phyloP scores from a whole-genome alignment of 2,888 invertebrate species.

The Philhelius pedissequus region DNA sequence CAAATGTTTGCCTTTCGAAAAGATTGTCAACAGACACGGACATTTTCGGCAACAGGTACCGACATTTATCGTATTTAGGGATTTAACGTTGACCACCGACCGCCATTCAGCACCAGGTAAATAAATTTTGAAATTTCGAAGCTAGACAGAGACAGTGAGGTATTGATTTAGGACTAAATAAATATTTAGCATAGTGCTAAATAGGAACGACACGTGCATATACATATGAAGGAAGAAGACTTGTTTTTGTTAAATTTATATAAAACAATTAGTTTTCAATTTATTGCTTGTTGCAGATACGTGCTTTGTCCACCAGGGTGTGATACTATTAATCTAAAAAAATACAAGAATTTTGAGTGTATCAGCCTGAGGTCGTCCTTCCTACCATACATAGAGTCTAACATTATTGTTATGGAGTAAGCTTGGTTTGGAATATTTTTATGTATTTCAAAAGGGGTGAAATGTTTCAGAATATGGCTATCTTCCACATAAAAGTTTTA shows the following conservation, averaged over 20 bases:
- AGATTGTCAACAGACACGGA: conserved; percentile 41
- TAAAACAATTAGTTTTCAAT: not conserved
- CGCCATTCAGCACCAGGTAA: not conserved
- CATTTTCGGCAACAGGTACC: conserved; percentile 49
- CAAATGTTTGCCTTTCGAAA: conserved; percentile 51
- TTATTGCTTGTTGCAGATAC: not conserved
- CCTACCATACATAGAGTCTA: too few relatives aligned
- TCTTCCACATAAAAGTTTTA: too few relatives aligned
- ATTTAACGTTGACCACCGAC: conserved; percentile 1
- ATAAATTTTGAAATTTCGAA: not conserved
- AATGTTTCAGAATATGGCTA: too few relatives aligned
- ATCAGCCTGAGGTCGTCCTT: too few relatives aligned
- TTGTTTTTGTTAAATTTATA: not conserved
- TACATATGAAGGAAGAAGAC: not conserved
- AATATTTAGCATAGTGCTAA: not conserved
- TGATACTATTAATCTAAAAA: too few relatives aligned
- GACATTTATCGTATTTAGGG: not conserved
- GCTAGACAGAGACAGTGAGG: too few relatives aligned
- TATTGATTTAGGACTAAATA: not conserved
- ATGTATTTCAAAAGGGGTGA: too few relatives aligned
- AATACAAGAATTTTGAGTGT: too few relatives aligned
- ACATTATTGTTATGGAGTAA: too few relatives aligned
- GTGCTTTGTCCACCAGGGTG: too few relatives aligned
- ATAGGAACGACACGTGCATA: too few relatives aligned
- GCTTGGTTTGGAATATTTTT: too few relatives aligned